Conservation (phyloP, 1,140 invertebrate species). For the Macrosteles quadrilineatus region DNA sequence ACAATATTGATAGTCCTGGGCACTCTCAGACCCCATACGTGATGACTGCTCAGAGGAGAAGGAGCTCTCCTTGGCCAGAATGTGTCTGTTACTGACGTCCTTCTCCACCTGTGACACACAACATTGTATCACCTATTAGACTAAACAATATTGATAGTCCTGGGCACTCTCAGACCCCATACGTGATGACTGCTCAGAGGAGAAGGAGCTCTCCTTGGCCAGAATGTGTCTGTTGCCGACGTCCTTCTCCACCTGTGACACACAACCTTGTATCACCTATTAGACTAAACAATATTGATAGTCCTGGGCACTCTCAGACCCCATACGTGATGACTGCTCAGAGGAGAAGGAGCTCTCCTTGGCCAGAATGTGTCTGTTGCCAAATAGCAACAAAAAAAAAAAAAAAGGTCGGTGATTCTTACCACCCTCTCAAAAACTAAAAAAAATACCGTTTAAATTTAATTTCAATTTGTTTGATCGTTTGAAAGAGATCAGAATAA, state of each 20-base stretch:
- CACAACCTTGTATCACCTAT: too few relatives aligned
- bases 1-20: too few relatives aligned
- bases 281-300: too few relatives aligned
- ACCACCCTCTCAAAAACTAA: too few relatives aligned
- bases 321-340: conserved; percentile 29
- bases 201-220: conserved; percentile 24
- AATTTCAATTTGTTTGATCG: too few relatives aligned
- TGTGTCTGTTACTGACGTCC: conserved; percentile 30
- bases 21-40: conserved; percentile 31
- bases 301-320: conserved; percentile 24
- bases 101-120: conserved; percentile 38
- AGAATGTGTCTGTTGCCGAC: conserved; percentile 31
- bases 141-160: too few relatives aligned
- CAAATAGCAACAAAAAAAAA: too few relatives aligned
- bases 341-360: conserved; percentile 29
- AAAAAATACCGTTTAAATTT: too few relatives aligned
- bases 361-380: conserved; percentile 30
- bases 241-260: conserved; percentile 36
- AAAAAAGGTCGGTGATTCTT: too few relatives aligned
- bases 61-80: conserved; percentile 26
- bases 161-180: conserved; percentile 30
- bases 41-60: conserved; percentile 29
- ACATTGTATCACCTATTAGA: too few relatives aligned
- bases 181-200: conserved; percentile 25
- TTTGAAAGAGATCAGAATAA: too few relatives aligned